These are phyloP conservation scores for Prinia subflava DNA, from an alignment of 2,113 vertebrate genomes.

Conservation along the genomic window DNA sequence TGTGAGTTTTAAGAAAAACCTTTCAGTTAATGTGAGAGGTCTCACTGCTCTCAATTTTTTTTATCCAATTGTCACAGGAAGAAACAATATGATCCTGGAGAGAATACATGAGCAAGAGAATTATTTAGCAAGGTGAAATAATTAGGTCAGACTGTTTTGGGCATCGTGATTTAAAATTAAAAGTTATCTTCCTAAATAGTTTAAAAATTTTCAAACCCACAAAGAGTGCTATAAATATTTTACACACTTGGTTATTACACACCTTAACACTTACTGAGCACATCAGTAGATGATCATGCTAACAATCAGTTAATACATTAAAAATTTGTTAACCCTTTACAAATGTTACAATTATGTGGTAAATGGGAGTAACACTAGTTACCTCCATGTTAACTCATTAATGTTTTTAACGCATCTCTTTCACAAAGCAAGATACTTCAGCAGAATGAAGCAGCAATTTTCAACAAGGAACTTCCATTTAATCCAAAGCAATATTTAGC, in stretches of 20 bases:
- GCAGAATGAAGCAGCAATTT: neutral
- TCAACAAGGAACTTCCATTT: neutral
- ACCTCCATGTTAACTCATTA: neutral
- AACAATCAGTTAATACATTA: neutral
- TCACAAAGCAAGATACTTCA: neutral
- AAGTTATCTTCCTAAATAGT: neutral
- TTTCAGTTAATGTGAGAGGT: neutral
- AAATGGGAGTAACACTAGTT: neutral
- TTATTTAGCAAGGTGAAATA: neutral
- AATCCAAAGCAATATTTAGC: neutral
- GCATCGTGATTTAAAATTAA: neutral
- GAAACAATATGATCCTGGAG: neutral
- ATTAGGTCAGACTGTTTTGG: neutral
- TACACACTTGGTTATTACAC: neutral
- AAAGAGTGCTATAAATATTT: neutral
- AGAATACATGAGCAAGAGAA: neutral
- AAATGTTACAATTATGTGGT: neutral
- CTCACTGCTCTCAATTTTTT: neutral
- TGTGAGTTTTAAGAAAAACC: neutral
- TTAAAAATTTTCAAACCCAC: neutral
- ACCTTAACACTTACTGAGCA: neutral
- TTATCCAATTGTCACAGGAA: neutral
- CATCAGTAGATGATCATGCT: neutral
- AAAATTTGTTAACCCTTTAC: neutral
- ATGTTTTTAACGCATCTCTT: neutral